Base-by-base conservation (phyloP, 2,888 invertebrate genomes). In the Campoplex nolae region DNA sequence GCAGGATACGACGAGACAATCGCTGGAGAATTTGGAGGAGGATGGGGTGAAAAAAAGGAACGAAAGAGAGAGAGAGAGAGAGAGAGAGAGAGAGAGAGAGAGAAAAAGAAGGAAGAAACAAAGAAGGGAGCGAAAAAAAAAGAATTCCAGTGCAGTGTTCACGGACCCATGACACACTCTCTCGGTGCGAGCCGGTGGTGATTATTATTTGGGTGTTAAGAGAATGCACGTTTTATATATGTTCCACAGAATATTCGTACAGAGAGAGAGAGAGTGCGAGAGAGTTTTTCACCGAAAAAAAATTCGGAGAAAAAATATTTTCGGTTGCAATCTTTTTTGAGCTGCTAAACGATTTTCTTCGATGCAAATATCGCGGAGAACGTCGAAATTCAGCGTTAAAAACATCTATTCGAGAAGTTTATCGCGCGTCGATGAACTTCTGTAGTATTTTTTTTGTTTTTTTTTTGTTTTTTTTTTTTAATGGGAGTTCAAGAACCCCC, bases 1-100 rank as follows among this genome's bases (percentile, higher is more conserved):
- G 89, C 92, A 93, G 92, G 92, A 93, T 92, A 91, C 92, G 88
- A 91, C 90, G 92, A 92, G 92, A 93, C 93, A 93, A 93, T 93
- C 79, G 86, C 42, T 58, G 62, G 18, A 74, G 84, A 86, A 42
- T 83, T 80, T 80, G 70, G 78, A 83, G 80, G 82, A 83, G 82
- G 79, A 62, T 23, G 65, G 35, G 75, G 76, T 74, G 67, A 65
- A 75, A 65, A 28, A 28, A 67, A 80, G 68, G 42, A 35, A 35
- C 71, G 73, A 28, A 81, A 78, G 68, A 81, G 16, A 65, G n/a
- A 74, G 56, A 38, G 38, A 35, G 28, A 76, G 73, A 28, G 83
- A 81, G 68, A 80, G n/a, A 78, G 68, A 81, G 16, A 65, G n/a
- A 74, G 56, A 38, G 38, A 35, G 28, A 76, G 73, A 28, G 83